Conservation (phyloP, 2,888 invertebrate species). For the Campoletis raptor region DNA sequence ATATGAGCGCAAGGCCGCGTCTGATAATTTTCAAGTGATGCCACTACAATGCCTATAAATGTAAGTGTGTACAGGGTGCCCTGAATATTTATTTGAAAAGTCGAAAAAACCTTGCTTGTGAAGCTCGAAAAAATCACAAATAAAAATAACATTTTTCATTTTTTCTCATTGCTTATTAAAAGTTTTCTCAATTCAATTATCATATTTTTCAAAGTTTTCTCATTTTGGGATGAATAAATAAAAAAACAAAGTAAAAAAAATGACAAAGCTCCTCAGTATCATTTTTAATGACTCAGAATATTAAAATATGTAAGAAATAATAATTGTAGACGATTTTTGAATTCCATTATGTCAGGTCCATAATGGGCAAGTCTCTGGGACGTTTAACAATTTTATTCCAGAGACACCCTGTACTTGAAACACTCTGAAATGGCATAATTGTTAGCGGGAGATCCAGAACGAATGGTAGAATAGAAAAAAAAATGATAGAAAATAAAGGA, state of each 20-base stretch:
- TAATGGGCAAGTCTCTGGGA: not conserved
- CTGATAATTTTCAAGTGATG: conserved; percentile 30
- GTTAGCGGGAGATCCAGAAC: conserved; percentile 52
- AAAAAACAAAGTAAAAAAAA: no score
- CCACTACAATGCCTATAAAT: not conserved
- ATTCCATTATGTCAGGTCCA: no score
- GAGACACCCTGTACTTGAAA: conserved; percentile 28
- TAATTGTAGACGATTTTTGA: no score
- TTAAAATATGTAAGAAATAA: no score
- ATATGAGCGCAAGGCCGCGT: conserved; percentile 64
- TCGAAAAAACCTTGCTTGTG: not conserved
- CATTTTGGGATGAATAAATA: no score
- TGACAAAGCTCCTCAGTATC: no score
- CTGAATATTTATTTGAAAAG: not conserved
- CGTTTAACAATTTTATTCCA: not conserved
- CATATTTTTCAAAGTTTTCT: no score
- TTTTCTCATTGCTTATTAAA: not conserved
- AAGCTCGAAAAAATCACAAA: not conserved
- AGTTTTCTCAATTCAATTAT: not conserved
- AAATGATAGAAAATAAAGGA: conserved; percentile 44
- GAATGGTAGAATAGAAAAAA: conserved; percentile 33
- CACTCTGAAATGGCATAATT: conserved; percentile 43
- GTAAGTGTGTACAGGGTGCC: not conserved
- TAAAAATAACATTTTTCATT: not conserved
- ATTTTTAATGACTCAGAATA: no score